These are phyloP conservation scores for Bos indicus DNA, from an alignment of 2,113 vertebrate species.

Conservation along the genomic window DNA sequence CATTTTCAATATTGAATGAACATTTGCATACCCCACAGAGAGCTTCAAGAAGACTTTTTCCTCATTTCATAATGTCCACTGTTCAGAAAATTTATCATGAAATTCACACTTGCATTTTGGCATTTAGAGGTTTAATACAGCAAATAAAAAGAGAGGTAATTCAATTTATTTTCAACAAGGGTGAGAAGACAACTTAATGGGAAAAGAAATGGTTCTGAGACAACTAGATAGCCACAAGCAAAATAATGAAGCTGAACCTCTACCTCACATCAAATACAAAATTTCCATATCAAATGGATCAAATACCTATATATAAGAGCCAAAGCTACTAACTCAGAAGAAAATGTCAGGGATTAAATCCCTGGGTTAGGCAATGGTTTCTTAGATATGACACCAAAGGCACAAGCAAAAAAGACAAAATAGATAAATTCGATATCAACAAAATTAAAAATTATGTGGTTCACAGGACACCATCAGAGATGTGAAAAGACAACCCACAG, in stretches of 20 bases:
- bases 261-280: background rate
- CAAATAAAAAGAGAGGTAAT: background rate
- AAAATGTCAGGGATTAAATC: background rate
- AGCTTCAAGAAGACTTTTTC: background rate
- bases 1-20: slow-evolving; percentile 10
- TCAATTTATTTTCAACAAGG: background rate
- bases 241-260: background rate
- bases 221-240: background rate
- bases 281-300: background rate
- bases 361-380: background rate
- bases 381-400: background rate
- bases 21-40: background rate
- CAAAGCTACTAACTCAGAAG: background rate
- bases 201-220: background rate
- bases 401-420: background rate
- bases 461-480: background rate
- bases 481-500: background rate
- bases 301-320: background rate
- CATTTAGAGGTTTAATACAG: background rate
- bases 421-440: background rate
- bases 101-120: background rate
- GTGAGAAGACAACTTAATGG: background rate
- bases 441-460: background rate
- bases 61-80: background rate
- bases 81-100: background rate